phyloP scores from a whole-genome alignment of 2,113 vertebrate species.

The Cephalopterus ornatus region DNA sequence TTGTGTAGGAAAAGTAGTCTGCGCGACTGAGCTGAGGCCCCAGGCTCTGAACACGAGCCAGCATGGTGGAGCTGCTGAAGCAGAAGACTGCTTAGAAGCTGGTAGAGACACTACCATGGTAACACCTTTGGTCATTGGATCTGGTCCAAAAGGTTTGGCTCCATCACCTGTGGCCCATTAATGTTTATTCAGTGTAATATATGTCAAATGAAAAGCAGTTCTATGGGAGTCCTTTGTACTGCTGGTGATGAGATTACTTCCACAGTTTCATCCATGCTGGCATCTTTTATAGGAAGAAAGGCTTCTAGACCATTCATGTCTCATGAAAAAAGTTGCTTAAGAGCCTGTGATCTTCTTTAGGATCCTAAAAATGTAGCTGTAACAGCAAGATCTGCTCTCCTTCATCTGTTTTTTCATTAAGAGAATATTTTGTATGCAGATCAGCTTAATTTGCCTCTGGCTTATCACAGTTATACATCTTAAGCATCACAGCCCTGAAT shows the following conservation, averaged over 20 bases:
- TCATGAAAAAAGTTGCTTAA: background rate
- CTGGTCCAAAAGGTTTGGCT: constrained; percentile 2
- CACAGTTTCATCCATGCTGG: background rate
- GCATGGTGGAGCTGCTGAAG: background rate
- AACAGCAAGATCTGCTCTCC: background rate
- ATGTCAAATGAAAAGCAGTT: background rate
- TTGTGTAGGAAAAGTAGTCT: background rate
- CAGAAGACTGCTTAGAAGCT: background rate
- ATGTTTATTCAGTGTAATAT: background rate
- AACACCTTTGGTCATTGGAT: background rate
- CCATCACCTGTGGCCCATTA: background rate
- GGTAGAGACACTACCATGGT: background rate
- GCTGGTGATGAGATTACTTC: background rate
- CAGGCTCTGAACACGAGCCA: background rate
- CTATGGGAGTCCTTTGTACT: background rate
- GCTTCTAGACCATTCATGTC: background rate
- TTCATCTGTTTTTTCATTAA: background rate
- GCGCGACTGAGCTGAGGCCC: background rate
- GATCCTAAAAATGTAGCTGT: background rate
- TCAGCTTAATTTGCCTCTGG: background rate
- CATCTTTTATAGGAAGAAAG: background rate
- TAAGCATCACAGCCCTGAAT: background rate
- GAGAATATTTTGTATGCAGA: background rate
- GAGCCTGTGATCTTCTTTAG: background rate
- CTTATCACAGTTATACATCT: background rate